These are phyloP conservation scores for Cyaniris semiargus DNA, from an alignment of 2,888 invertebrate genomes.

Conservation along the genomic window DNA sequence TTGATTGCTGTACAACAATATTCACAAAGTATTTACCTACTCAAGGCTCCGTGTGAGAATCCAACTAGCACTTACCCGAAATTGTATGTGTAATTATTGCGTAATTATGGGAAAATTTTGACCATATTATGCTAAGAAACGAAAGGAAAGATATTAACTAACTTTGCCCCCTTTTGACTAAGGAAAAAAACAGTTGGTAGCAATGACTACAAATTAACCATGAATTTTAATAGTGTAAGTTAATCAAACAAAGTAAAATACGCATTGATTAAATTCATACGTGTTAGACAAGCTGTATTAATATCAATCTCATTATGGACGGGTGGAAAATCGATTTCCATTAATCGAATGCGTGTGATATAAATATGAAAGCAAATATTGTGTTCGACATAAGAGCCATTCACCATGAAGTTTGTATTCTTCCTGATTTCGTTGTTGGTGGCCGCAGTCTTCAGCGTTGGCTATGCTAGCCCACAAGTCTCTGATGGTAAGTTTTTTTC, in stretches of 20 bases:
- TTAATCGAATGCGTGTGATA: conserved; percentile 6
- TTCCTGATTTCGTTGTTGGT: neutral
- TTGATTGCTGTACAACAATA: no score
- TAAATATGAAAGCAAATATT: neutral
- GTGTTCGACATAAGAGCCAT: neutral
- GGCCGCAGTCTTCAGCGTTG: neutral
- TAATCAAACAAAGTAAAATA: neutral
- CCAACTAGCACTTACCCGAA: no score
- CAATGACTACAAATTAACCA: no score
- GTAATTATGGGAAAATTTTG: no score
- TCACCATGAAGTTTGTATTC: neutral
- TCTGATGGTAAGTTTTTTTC: neutral
- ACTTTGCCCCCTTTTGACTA: no score
- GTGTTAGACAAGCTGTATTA: neutral
- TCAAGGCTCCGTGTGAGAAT: no score
- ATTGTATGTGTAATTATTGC: no score
- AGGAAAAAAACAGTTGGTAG: no score
- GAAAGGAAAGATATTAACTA: no score
- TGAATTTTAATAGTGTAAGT: neutral
- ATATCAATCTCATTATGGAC: conserved; percentile 10
- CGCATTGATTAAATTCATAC: conserved; percentile 1
- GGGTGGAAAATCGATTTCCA: conserved; percentile 11
- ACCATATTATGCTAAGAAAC: no score
- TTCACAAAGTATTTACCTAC: no score
- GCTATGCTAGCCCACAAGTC: neutral